Conservation (phyloP, 2,797 vertebrate species). For the Hybognathus amarus region DNA sequence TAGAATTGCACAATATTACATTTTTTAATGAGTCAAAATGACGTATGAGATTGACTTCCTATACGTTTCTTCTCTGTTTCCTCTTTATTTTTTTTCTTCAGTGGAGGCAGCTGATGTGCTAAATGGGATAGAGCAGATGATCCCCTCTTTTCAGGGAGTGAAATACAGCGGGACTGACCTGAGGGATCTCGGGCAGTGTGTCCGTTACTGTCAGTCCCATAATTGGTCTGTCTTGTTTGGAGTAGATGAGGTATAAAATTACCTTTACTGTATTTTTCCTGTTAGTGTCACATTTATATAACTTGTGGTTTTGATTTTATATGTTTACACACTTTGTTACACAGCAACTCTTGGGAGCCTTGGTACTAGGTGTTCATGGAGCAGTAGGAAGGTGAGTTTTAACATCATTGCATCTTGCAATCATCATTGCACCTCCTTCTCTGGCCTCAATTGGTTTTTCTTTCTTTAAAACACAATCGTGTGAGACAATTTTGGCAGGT, state of each 20-base stretch:
- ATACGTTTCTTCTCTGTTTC: too few species aligned
- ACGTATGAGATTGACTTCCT: background rate
- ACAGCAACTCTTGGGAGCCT: constrained; percentile 77
- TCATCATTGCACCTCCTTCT: too few species aligned
- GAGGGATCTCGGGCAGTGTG: constrained; percentile 88
- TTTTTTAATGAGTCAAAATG: background rate
- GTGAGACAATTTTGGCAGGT: background rate
- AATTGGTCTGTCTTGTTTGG: constrained; percentile 85
- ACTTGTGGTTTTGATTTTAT: background rate
- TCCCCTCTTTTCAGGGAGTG: constrained; percentile 90
- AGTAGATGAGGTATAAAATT: constrained; percentile 87
- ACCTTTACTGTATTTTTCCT: background rate
- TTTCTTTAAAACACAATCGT: background rate
- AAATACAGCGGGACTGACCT: constrained; percentile 90
- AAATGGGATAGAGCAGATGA: constrained; percentile 81
- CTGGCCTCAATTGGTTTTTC: background rate
- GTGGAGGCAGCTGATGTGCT: constrained; percentile 84
- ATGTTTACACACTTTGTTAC: constrained; percentile 27
- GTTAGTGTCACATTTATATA: background rate
- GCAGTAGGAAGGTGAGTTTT: constrained; percentile 79
- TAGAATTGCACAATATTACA: background rate
- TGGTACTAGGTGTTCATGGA: constrained; percentile 74
- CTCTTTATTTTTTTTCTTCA: constrained; percentile 61
- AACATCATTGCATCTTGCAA: background rate
- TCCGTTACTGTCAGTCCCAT: constrained; percentile 71